Evolutionary conservation across 2,888 invertebrate genomes (phyloP).

Genomic region (Psylliodes chrysocephalus): DNA sequence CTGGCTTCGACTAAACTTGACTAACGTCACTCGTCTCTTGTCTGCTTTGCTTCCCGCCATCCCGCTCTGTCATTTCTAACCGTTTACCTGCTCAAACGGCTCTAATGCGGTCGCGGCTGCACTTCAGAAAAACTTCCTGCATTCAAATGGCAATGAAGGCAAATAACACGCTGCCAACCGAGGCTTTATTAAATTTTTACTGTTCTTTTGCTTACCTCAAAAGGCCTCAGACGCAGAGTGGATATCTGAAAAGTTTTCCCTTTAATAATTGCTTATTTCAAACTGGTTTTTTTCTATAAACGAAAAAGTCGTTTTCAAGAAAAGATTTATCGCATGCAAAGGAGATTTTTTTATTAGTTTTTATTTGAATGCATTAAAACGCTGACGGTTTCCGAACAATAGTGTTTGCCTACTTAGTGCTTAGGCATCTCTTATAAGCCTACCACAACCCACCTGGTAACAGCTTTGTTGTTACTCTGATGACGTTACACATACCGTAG

Average conservation of each 20-base stretch:
- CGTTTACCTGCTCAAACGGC: constrained; percentile 13
- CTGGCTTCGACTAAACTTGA: constrained; percentile 35
- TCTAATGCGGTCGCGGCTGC: constrained; percentile 13
- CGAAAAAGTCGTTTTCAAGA: too few relatives aligned
- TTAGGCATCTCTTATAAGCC: too few relatives aligned
- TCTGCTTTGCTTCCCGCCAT: neutral
- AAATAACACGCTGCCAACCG: constrained; percentile 14
- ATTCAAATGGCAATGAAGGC: constrained; percentile 11
- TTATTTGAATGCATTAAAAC: too few relatives aligned
- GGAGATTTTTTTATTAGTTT: too few relatives aligned
- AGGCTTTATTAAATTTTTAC: constrained; percentile 11
- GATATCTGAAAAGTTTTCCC: neutral
- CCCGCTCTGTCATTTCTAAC: neutral
- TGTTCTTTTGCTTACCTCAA: constrained; percentile 7
- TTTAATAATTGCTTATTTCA: neutral
- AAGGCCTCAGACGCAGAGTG: neutral
- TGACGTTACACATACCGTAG: too few relatives aligned
- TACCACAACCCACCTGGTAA: too few relatives aligned
- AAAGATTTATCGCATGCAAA: too few relatives aligned
- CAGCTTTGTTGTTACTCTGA: too few relatives aligned
- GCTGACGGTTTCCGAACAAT: too few relatives aligned
- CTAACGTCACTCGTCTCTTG: neutral
- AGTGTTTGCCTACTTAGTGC: too few relatives aligned
- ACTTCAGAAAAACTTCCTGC: constrained; percentile 15
- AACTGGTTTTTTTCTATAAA: neutral